phyloP scores from a whole-genome alignment of 2,797 vertebrate species.

The Amphiprion clarkii region DNA sequence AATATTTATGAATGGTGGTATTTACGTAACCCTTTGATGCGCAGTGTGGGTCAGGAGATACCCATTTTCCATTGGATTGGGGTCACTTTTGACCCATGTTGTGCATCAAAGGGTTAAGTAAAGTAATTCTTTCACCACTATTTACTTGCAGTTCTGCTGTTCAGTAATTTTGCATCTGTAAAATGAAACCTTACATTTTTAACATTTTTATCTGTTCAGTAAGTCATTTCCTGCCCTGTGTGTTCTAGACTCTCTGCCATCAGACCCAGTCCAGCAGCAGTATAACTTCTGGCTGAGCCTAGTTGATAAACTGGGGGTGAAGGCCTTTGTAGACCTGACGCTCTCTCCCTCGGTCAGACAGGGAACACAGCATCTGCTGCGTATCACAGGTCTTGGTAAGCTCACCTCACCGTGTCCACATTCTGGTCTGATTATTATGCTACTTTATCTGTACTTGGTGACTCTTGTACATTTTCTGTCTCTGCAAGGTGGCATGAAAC shows the following conservation, averaged over 20 bases:
- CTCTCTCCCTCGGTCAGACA: conserved; percentile 91
- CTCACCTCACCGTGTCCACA: neutral
- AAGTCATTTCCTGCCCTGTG: neutral
- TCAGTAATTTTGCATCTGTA: neutral
- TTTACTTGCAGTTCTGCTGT: neutral
- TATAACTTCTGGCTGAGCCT: conserved; percentile 95
- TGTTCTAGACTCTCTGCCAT: conserved; percentile 86
- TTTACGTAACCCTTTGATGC: no score
- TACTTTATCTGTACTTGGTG: neutral
- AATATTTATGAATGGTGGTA: no score
- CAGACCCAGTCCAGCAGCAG: conserved; percentile 92
- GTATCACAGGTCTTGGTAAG: conserved; percentile 94
- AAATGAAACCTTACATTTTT: neutral
- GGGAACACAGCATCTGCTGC: conserved; percentile 93
- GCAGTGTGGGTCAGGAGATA: no score
- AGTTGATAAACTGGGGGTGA: conserved; percentile 93
- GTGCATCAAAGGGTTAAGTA: no score
- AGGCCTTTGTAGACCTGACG: conserved; percentile 94
- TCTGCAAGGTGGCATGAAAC: conserved; percentile 92
- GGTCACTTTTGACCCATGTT: no score
- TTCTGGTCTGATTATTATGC: neutral
- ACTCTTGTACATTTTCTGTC: neutral
- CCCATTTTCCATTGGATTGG: no score
- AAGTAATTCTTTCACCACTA: neutral
- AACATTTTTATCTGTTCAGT: neutral